Evolutionary conservation across 1,140 invertebrate species (phyloP).

Genomic region (Batillaria attramentaria): DNA sequence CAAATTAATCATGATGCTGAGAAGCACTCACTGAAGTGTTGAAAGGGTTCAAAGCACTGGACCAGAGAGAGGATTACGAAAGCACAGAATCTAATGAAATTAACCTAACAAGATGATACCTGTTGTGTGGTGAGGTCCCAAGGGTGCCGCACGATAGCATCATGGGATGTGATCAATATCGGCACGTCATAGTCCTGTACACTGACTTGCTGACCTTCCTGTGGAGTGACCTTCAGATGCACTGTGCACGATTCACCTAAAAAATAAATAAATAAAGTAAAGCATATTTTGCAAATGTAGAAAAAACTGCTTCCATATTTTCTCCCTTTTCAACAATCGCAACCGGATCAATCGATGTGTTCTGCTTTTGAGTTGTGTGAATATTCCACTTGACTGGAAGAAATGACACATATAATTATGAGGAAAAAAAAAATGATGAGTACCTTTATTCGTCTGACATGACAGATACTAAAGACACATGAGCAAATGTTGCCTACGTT

Average conservation of each 20-base stretch:
- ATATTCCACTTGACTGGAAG: too few species aligned
- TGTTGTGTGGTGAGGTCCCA: constrained; percentile 95
- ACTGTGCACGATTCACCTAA: constrained; percentile 72
- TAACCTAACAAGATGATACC: constrained; percentile 60
- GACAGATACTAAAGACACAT: too few species aligned
- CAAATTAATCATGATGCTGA: too few species aligned
- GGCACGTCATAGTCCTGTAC: constrained; percentile 94
- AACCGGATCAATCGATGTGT: not conserved
- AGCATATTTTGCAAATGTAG: constrained; percentile 3
- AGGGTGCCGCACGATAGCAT: constrained; percentile 76
- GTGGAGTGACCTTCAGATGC: constrained; percentile 71
- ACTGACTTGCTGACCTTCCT: constrained; percentile 77
- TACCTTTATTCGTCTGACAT: too few species aligned
- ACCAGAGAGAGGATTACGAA: too few species aligned
- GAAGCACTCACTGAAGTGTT: too few species aligned
- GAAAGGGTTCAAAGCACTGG: too few species aligned
- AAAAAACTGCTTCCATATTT: too few species aligned
- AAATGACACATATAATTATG: too few species aligned
- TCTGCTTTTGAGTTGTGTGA: too few species aligned
- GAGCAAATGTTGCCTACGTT: too few species aligned
- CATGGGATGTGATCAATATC: constrained; percentile 78
- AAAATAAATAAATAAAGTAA: constrained; percentile 35
- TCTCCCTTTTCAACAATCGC: constrained; percentile 24
- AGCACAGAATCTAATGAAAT: not conserved
- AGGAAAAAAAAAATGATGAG: too few species aligned